A percentile compares a stretch with the other conserved stretches of the same genome.
Evolutionary conservation across 2,797 vertebrate genomes (phyloP).

Genomic region (Anabas testudineus): DNA sequence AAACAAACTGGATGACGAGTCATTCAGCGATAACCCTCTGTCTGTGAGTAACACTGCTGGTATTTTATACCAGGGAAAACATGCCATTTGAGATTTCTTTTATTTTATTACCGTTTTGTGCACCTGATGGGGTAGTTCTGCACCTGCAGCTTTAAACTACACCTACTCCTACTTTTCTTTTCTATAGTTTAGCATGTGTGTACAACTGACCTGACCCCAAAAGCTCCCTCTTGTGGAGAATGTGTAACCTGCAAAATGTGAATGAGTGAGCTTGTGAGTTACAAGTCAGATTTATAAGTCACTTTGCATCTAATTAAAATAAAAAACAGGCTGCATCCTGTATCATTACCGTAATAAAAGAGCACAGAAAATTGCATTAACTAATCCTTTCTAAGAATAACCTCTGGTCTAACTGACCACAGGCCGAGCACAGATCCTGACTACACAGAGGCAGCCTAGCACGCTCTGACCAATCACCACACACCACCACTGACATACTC

Average conservation of each 20-base stretch:
- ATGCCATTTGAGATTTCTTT: no score
- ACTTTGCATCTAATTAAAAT: slow-evolving; percentile 71
- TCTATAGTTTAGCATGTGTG: neutral
- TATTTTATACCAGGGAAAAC: no score
- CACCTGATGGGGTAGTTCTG: no score
- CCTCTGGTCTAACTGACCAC: slow-evolving; percentile 67
- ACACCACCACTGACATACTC: slow-evolving; percentile 29
- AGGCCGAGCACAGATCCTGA: slow-evolving; percentile 58
- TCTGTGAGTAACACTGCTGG: slow-evolving; percentile 73
- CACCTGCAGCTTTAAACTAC: neutral
- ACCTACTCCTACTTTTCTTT: neutral
- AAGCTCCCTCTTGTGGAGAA: neutral
- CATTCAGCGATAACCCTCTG: slow-evolving; percentile 78
- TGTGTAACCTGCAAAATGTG: slow-evolving; percentile 25
- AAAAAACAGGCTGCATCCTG: slow-evolving; percentile 48
- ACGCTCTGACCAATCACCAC: slow-evolving; percentile 67
- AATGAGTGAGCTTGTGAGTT: slow-evolving; percentile 33
- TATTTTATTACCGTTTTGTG: no score
- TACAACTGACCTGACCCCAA: neutral
- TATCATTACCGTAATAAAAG: slow-evolving; percentile 69
- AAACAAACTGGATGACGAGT: slow-evolving; percentile 82
- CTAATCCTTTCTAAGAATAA: slow-evolving; percentile 76
- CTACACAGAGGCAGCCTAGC: slow-evolving; percentile 59
- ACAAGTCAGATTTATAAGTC: slow-evolving; percentile 45
- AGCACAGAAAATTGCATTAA: slow-evolving; percentile 64